Conservation (phyloP, 2,113 vertebrate genomes). For the Sebastes fasciatus region DNA sequence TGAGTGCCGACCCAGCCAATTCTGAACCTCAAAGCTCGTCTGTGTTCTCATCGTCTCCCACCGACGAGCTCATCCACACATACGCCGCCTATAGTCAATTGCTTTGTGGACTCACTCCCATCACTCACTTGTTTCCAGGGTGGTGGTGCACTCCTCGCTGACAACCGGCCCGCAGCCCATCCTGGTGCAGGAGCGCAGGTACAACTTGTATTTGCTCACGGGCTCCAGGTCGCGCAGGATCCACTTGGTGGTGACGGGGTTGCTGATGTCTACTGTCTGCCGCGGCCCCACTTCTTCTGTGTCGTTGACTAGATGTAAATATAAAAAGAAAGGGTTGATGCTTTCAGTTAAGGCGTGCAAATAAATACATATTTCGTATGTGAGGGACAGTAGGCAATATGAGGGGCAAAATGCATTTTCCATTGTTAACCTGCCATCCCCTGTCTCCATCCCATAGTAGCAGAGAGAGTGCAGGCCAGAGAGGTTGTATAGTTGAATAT, state of each 20-base stretch:
- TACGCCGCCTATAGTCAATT: background rate
- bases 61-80: background rate
- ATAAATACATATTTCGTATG: background rate
- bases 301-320: constrained; percentile 87
- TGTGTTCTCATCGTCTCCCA: background rate
- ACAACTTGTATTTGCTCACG: constrained; percentile 93
- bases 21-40: background rate
- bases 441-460: too few species aligned
- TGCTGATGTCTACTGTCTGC: constrained; percentile 85
- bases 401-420: too few species aligned
- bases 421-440: too few species aligned
- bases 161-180: constrained; percentile 89
- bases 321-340: background rate
- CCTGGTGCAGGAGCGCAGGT: constrained; percentile 90
- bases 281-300: constrained; percentile 88
- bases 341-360: background rate
- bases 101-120: background rate
- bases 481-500: too few species aligned
- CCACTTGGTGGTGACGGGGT: constrained; percentile 85
- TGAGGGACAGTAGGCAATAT: too few species aligned
- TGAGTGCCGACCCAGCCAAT: background rate
- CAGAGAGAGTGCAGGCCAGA: too few species aligned
- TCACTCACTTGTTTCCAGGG: constrained; percentile 90
- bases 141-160: constrained; percentile 90
- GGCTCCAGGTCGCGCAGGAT: constrained; percentile 86